Base-by-base conservation (phyloP, 2,113 vertebrate genomes). In the Xiphias gladius region DNA sequence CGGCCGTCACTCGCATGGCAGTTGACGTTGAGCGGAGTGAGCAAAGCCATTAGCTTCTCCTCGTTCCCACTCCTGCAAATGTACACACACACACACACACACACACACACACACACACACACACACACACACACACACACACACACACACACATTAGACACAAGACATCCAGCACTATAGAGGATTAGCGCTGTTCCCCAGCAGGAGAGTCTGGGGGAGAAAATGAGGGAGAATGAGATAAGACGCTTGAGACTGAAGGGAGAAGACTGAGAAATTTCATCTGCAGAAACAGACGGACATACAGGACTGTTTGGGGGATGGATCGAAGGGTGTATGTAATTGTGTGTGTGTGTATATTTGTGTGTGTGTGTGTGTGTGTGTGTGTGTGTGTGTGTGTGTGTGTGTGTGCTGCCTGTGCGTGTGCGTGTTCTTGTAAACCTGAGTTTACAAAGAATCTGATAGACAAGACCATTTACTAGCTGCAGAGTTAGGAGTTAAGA, bases 31-130 rank as follows among this genome's bases (percentile, higher is more conserved):
- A 99, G 95, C 82, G 98, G 97, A 24, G 98, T 99, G 88, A 99
- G 96, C 95, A 99, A 94, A 94, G 98, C 98, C 98, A 99, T 99
- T 89, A 99, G 96, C 95, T 99, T 99, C 95, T 99, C 98, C 95
- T 99, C 98, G 95, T 99, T 99, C 94, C 98, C 98, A 82, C 98
- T 99, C 97, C 98, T 99, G 94, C 58, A 91, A 88, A 88, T 0
- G 39, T 28, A 71, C 32, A 63, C 32, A 81, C 57, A 86, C 59
- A 83, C 8, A 79, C 64, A 84, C 67, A 70, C 52, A 86, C 57
- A n/a, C n/a, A n/a, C n/a, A n/a, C n/a, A n/a, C n/a, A n/a, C n/a
- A n/a, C n/a, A n/a, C 32, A 66, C 32, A 81, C 61, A 86, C 55
- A 82, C 8, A 71, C 32, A 63, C 32, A 81, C 57, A 86, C 59